phyloP scores from a whole-genome alignment of 2,113 vertebrate genomes.

The Engraulis encrasicolus region DNA sequence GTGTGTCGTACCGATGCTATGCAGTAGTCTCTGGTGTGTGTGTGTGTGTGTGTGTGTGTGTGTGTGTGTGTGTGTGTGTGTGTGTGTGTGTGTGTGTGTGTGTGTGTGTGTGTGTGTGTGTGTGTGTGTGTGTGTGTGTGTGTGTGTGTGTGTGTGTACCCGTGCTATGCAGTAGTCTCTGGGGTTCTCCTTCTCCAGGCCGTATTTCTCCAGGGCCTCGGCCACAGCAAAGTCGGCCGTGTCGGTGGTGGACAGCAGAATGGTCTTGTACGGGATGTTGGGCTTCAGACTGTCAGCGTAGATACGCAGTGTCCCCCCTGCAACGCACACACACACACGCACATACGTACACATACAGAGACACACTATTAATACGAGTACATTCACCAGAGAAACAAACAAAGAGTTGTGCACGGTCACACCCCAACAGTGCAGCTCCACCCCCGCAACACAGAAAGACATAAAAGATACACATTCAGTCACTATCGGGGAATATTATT shows the following conservation, averaged over 20 bases:
- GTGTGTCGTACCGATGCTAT: conserved; percentile 48
- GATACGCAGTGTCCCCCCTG: conserved; percentile 94
- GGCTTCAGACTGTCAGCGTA: conserved; percentile 97
- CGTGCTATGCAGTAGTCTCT: conserved; percentile 92
- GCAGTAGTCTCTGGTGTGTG: conserved; percentile 92
- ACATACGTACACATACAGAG: conserved; percentile 2
- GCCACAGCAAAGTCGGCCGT: conserved; percentile 92
- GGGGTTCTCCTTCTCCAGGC: conserved; percentile 94
- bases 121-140: neutral
- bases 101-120: conserved; percentile 18
- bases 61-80: neutral
- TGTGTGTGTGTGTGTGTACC: too few species aligned
- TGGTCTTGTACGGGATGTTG: conserved; percentile 98
- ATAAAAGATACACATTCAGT: too few species aligned
- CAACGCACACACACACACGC: neutral
- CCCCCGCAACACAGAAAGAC: too few species aligned
- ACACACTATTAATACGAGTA: neutral
- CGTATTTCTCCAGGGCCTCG: conserved; percentile 97
- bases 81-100: conserved; percentile 15
- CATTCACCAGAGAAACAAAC: neutral
- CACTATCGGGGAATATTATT: too few species aligned
- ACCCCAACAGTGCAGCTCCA: too few species aligned
- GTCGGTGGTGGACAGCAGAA: conserved; percentile 93
- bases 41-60: neutral
- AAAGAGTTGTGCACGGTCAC: neutral